Base-by-base conservation (phyloP, 2,113 vertebrate genomes). In the Scopus umbretta region DNA sequence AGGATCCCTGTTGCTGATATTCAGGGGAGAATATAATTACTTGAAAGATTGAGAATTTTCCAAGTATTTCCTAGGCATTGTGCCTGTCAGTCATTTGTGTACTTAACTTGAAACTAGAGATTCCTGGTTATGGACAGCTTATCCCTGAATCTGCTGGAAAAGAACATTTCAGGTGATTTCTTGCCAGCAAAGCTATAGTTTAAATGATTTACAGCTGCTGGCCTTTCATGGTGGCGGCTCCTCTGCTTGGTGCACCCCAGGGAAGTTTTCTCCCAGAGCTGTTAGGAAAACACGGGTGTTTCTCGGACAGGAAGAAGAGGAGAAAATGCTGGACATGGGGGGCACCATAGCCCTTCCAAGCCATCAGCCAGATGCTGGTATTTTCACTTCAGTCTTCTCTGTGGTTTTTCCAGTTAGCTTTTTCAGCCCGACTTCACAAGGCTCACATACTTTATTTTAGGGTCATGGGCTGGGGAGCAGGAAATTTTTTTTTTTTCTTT, bases 201-300 rank as follows among this genome's bases (percentile, higher is more conserved):
- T 71, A 87, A 81, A 81, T 10, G n/a, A 17, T 67, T 86, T 88
- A 22, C 47, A 45, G 30, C 5, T 27, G 36, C 9, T 65, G 32
- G 34, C 8, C 20, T 80, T 86, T 59, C 4, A 1, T 11, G 9
- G 25, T 45, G 58, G 43, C 3, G 6, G 47, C 47, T 92, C 30
- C 58, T 53, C 16, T 23, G 52, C 38, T 22, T 36, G 20, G 14
- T 29, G 25, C 42, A 53, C 14, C 32, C 18, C 1, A 8, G 47
- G 53, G 21, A 88, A 34, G 18, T 68, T 88, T 92, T 53, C 14
- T 63, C 38, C n/a, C 7, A 5, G 52, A 18, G 26, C n/a, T 75
- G 42, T 49, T 49, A 53, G 42, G 18, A 65, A 4, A 25, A 52
- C 0, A 1, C 0, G 1, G 36, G 12, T 47, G 13, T 43, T 45